Percentiles rank a stretch among this genome's conserved stretches.
Conservation (phyloP, 2,797 vertebrate species). For the Gambelia wislizenii region DNA sequence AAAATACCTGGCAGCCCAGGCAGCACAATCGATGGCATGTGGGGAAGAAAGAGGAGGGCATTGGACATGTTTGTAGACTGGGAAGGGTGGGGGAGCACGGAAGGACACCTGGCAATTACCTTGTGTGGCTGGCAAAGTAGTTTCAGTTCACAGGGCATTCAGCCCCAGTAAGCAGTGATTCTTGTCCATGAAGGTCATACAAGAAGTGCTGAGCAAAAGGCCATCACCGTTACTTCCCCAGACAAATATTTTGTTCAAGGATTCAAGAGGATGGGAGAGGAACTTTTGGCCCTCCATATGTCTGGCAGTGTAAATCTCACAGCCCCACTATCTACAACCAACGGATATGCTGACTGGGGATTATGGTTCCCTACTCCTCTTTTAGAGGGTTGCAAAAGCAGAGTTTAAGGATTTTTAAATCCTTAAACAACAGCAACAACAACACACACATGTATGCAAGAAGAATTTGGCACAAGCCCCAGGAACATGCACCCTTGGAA, state of each 20-base stretch:
- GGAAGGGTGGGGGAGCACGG: background rate
- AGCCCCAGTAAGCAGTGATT: background rate
- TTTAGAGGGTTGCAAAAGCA: background rate
- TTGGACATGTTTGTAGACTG: background rate
- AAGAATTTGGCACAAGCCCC: background rate
- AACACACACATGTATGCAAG: background rate
- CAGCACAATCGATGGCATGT: conserved; percentile 66
- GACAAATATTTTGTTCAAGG: background rate
- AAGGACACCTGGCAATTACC: background rate
- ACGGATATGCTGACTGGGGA: background rate
- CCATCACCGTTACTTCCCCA: background rate
- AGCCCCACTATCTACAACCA: background rate
- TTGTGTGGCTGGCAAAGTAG: background rate
- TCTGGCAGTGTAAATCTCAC: background rate
- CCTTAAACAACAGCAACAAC: background rate
- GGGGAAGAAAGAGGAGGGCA: conserved; percentile 4
- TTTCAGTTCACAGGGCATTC: background rate
- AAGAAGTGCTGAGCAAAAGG: background rate
- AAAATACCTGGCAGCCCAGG: conserved; percentile 60
- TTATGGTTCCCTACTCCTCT: background rate
- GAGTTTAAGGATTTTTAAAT: background rate
- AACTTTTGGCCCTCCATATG: too few relatives aligned
- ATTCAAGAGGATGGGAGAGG: background rate
- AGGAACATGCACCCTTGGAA: background rate
- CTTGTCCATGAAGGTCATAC: background rate